Evolutionary conservation across 2,888 invertebrate species (phyloP).

Genomic region (Apotomis turbidana): DNA sequence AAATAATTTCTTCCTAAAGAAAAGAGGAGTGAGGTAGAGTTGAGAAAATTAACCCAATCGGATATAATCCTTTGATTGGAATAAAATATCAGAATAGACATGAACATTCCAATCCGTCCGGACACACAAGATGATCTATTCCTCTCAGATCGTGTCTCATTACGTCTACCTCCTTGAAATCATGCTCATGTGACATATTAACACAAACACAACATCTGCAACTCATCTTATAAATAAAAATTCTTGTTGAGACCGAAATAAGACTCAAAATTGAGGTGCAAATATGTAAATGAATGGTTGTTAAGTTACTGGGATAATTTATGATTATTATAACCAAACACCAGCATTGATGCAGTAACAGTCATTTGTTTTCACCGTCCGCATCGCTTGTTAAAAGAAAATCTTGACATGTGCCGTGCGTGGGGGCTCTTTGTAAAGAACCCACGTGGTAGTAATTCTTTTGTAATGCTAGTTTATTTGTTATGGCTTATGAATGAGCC

Average conservation of each 20-base stretch:
- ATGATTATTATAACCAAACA: conserved; percentile 66
- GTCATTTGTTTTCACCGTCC: conserved; percentile 68
- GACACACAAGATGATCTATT: conserved; percentile 58
- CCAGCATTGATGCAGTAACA: conserved; percentile 60
- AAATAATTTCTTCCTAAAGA: no score
- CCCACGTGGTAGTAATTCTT: conserved; percentile 68
- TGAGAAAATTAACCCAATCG: not conserved
- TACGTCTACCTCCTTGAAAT: conserved; percentile 52
- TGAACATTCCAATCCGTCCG: conserved; percentile 57
- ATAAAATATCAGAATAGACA: conserved; percentile 45
- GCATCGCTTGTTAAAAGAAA: conserved; percentile 68
- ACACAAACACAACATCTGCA: conserved; percentile 40
- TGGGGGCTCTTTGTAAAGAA: conserved; percentile 67
- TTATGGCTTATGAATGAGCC: conserved; percentile 51
- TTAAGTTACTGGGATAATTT: conserved; percentile 56
- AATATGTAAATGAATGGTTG: conserved; percentile 42
- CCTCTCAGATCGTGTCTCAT: conserved; percentile 59
- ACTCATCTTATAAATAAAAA: conserved; percentile 4
- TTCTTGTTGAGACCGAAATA: conserved; percentile 8
- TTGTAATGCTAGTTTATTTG: conserved; percentile 66
- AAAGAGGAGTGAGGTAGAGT: no score
- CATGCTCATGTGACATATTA: conserved; percentile 50
- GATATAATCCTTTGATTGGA: conserved; percentile 14
- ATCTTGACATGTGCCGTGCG: conserved; percentile 63
- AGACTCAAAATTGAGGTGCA: conserved; percentile 38